phyloP scores from a whole-genome alignment of 2,888 invertebrate genomes.

The Tenthredo notha region DNA sequence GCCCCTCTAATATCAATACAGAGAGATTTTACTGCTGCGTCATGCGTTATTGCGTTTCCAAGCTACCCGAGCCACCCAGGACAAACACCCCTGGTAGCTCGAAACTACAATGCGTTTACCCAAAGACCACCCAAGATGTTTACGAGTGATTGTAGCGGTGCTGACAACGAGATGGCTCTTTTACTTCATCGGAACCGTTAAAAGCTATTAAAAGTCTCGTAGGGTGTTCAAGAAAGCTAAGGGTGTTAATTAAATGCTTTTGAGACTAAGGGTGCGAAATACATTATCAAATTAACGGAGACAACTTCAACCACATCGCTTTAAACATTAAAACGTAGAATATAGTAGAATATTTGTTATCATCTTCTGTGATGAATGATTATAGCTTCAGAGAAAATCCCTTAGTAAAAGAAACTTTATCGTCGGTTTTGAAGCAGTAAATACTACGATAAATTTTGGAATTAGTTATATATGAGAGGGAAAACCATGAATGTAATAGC shows the following conservation, averaged over 20 bases:
- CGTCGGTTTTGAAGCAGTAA: background rate
- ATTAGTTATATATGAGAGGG: background rate
- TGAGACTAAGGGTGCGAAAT: conserved; percentile 19
- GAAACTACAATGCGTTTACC: background rate
- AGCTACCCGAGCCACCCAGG: background rate
- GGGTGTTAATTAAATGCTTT: conserved; percentile 31
- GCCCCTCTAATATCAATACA: conserved; percentile 39
- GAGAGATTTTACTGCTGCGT: conserved; percentile 38
- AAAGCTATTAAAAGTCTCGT: conserved; percentile 38
- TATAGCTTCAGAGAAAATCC: background rate
- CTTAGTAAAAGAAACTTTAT: background rate
- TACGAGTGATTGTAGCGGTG: background rate
- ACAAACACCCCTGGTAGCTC: background rate
- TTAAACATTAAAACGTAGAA: background rate
- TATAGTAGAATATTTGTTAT: conserved; percentile 2
- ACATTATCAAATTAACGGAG: conserved; percentile 24
- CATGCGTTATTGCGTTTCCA: conserved; percentile 38
- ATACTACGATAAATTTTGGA: background rate
- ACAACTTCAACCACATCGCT: background rate
- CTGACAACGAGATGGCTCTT: conserved; percentile 20
- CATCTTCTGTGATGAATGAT: background rate
- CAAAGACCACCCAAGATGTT: conserved; percentile 13
- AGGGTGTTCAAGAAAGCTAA: conserved; percentile 18
- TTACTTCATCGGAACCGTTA: conserved; percentile 11
- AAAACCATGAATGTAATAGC: background rate